Evolutionary conservation across 2,888 invertebrate genomes (phyloP), one percentile per base, ranked within the genome.

Genomic region (Trissoscelio sp.): DNA sequence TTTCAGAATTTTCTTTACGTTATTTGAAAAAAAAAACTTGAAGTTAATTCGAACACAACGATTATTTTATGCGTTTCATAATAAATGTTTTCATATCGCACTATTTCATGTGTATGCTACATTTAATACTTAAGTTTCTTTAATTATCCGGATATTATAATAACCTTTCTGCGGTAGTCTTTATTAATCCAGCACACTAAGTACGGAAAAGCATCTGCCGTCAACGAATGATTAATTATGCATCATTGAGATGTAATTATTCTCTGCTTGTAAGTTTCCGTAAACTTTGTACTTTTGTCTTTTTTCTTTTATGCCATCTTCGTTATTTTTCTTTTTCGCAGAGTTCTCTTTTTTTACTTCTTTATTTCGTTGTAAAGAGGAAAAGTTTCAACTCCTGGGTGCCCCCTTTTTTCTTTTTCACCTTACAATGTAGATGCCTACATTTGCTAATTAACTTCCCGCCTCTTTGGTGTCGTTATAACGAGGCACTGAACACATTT

Each of bases 101-200:
- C n/a, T n/a, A n/a, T n/a, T n/a, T n/a, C n/a, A n/a, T 37, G n/a
- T 37, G n/a, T n/a, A 1, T 12, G 37, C 3, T 11, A 37, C 37
- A 37, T 37, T 37, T 1, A 37, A 37, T 37, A n/a, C 37, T 37
- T 37, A 4, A 20, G 9, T 20, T 55, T 34, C 16, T 55, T 55
- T 82, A 75, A 75, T 75, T 72, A 72, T 58, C 67, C 70, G 60
- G 55, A 72, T 72, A 75, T 80, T 70, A 80, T 66, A 75, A 64
- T 64, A 16, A 62, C 69, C 48, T 60, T 57, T 62, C 64, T 44
- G 62, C 28, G 55, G 48, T 53, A 31, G 39, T 46, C 57, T 57
- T 74, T 66, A 74, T 74, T 74, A 66, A 66, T 74, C 57, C 55
- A 60, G 48, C 18, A 34, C 28, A 22, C 46, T 12, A 20, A 53